Evolutionary conservation across 1,140 invertebrate genomes (phyloP).

Genomic region (Euschistus heros): DNA sequence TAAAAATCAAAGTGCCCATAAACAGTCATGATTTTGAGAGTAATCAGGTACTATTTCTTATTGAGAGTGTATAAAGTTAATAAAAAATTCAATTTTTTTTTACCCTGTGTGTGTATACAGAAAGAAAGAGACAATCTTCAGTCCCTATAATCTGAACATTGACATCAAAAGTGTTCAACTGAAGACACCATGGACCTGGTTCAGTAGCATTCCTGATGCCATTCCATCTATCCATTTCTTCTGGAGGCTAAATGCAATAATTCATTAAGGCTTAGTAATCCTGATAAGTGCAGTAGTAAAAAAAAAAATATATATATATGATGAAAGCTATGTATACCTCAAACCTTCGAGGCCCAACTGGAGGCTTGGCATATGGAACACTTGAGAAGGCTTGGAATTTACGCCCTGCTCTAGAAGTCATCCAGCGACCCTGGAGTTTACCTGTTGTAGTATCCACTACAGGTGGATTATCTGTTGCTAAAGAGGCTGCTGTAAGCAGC

Average conservation of each 20-base stretch:
- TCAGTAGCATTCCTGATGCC: constrained; percentile 14
- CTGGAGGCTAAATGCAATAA: not conserved
- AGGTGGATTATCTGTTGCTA: not conserved
- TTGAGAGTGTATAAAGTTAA: no score
- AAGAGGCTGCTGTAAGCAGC: no score
- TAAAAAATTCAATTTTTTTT: constrained; percentile 6
- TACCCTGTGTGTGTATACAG: constrained; percentile 8
- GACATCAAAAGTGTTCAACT: not conserved
- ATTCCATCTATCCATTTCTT: constrained; percentile 31
- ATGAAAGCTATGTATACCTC: not conserved
- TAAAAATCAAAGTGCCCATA: no score
- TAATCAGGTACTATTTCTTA: no score
- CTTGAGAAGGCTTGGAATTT: not conserved
- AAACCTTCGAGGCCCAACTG: not conserved
- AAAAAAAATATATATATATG: no score
- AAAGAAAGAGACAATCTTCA: constrained; percentile 17
- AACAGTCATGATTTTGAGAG: no score
- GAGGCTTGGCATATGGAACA: constrained; percentile 10
- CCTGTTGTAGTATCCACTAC: not conserved
- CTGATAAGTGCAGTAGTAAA: no score
- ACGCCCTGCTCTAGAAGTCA: not conserved
- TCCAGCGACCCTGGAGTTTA: not conserved
- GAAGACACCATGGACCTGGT: constrained; percentile 1
- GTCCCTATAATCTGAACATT: not conserved
- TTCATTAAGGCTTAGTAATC: not conserved